Evolutionary conservation across 1,140 invertebrate genomes (phyloP).

Genomic region (Dysdera silvatica): DNA sequence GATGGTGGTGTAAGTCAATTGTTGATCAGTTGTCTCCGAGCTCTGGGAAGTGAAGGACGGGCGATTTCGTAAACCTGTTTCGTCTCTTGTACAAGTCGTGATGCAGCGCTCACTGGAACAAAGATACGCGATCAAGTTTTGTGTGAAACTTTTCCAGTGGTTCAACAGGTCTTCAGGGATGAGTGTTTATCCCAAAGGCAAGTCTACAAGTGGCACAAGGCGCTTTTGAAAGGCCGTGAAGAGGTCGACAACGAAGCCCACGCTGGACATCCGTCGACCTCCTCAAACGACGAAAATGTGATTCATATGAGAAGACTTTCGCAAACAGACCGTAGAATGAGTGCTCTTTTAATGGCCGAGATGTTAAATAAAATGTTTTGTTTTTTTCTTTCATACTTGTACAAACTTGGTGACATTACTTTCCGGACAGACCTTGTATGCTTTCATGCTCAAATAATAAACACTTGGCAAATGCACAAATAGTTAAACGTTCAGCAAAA

Average conservation of each 20-base stretch:
- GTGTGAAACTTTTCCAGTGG: neutral
- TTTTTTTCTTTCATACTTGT: too few species aligned
- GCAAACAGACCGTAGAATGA: neutral
- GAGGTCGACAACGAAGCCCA: neutral
- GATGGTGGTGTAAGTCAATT: too few species aligned
- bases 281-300: neutral
- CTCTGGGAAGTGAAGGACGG: too few species aligned
- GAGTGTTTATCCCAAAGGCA: neutral
- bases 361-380: neutral
- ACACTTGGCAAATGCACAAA: too few species aligned
- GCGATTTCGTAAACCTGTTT: too few species aligned
- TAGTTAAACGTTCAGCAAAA: too few species aligned
- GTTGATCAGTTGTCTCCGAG: too few species aligned
- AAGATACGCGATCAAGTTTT: neutral
- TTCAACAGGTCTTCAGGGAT: neutral
- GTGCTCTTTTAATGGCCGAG: neutral
- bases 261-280: neutral
- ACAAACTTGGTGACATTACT: too few species aligned
- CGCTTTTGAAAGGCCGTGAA: neutral
- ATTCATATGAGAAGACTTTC: neutral
- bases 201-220: neutral
- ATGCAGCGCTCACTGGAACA: neutral
- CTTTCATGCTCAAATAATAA: too few species aligned
- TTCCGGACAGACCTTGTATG: too few species aligned
- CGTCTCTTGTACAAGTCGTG: neutral